Percentiles rank a stretch among this genome's conserved stretches.
Conservation (phyloP, 2,888 invertebrate genomes). For the Chironomus tentans region DNA sequence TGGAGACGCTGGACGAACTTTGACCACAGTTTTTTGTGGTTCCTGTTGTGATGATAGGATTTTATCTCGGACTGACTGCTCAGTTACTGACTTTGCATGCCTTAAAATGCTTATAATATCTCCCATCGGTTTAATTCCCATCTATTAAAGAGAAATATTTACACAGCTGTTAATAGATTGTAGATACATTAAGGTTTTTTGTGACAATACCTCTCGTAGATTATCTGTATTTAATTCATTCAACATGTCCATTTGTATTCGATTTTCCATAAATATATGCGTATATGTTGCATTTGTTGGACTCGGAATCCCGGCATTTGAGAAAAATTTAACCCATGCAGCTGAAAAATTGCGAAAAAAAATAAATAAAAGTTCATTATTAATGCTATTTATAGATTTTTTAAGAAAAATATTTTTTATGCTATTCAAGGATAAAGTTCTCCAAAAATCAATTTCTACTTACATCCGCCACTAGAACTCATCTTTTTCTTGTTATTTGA, state of each 20-base stretch:
- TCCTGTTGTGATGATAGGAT: slow-evolving; percentile 41
- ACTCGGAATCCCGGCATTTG: slow-evolving; percentile 71
- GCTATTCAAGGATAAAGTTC: neutral
- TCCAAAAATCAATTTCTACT: neutral
- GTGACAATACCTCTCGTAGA: slow-evolving; percentile 51
- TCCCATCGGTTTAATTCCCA: slow-evolving; percentile 72
- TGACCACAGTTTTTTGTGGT: slow-evolving; percentile 45
- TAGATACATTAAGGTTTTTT: neutral
- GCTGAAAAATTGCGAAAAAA: neutral
- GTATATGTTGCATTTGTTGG: slow-evolving; percentile 71
- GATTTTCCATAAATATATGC: slow-evolving; percentile 74
- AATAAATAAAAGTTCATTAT: neutral
- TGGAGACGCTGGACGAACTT: slow-evolving; percentile 40
- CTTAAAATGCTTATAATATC: slow-evolving; percentile 62
- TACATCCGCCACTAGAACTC: neutral
- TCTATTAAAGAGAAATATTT: slow-evolving; percentile 35
- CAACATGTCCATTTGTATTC: slow-evolving; percentile 79
- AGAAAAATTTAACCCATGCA: slow-evolving; percentile 72
- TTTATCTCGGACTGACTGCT: slow-evolving; percentile 49
- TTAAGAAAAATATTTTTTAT: neutral
- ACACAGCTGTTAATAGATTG: neutral
- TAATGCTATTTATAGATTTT: neutral
- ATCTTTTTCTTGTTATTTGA: neutral
- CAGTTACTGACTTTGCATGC: slow-evolving; percentile 52
- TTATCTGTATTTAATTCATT: slow-evolving; percentile 80